These are phyloP conservation scores for Ascidia mentula DNA, from an alignment of 23 tunicate genomes.

Conservation along the genomic window DNA sequence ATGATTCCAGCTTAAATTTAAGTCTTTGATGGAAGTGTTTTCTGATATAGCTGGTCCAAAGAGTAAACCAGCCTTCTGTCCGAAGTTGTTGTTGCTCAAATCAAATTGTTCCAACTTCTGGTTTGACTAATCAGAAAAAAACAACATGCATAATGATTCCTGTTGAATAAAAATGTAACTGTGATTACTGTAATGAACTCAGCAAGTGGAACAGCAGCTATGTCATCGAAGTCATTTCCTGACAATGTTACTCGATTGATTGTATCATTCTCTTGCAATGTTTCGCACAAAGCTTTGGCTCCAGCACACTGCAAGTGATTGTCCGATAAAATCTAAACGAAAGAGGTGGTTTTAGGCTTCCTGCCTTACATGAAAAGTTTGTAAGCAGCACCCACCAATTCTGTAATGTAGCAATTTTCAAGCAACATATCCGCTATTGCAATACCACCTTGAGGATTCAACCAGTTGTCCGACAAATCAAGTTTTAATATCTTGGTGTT, in stretches of 20 bases:
- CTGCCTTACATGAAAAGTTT: background rate
- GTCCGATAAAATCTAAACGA: constrained; percentile 67
- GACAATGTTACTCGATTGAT: constrained; percentile 81
- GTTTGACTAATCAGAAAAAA: constrained; percentile 34
- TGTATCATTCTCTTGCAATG: constrained; percentile 77
- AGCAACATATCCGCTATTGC: constrained; percentile 95
- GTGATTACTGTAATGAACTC: constrained; percentile 64
- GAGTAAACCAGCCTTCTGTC: constrained; percentile 59
- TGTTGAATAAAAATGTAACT: background rate
- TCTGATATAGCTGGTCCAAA: constrained; percentile 90
- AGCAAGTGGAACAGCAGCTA: constrained; percentile 65
- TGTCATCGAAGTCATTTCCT: constrained; percentile 82
- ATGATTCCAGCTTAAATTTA: constrained; percentile 94
- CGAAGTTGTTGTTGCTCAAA: constrained; percentile 80
- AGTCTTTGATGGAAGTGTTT: constrained; percentile 89
- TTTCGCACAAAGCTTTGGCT: constrained; percentile 67
- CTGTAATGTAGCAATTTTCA: constrained; percentile 96
- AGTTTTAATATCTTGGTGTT: constrained; percentile 82
- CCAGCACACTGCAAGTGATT: constrained; percentile 67
- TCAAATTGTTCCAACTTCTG: constrained; percentile 83
- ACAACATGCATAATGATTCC: background rate
- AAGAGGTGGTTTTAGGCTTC: background rate
- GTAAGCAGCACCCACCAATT: constrained; percentile 38
- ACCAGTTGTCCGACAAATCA: constrained; percentile 91
- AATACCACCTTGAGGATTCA: constrained; percentile 76